A percentile compares a stretch with the other conserved stretches of the same genome.
phyloP scores from a whole-genome alignment of 2,888 invertebrate species.

The Selenia dentaria region DNA sequence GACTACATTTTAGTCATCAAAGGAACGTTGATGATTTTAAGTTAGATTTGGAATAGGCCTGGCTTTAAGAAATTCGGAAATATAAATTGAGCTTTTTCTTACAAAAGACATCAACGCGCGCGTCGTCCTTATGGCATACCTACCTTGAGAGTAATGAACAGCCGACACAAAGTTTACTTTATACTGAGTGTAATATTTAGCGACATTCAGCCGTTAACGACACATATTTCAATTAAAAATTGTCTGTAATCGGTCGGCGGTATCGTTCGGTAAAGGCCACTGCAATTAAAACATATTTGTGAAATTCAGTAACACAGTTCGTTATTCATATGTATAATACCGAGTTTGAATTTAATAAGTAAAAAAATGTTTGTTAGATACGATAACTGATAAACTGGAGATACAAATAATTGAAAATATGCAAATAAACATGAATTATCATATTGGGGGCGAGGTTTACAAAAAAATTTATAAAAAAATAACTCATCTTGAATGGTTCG shows the following conservation, averaged over 20 bases:
- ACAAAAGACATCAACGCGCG: conserved; percentile 23
- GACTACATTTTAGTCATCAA: too few relatives aligned
- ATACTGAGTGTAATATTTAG: conserved; percentile 40
- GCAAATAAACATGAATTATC: too few relatives aligned
- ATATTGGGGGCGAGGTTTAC: too few relatives aligned
- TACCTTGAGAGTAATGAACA: not conserved
- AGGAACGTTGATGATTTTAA: too few relatives aligned
- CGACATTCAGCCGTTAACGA: conserved; percentile 39
- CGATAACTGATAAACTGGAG: not conserved
- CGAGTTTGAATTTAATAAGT: conserved; percentile 39
- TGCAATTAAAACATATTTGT: conserved; percentile 59
- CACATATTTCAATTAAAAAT: conserved; percentile 54
- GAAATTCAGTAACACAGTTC: conserved; percentile 48
- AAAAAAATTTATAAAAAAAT: too few relatives aligned
- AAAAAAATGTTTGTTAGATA: not conserved
- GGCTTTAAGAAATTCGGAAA: too few relatives aligned
- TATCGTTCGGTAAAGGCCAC: conserved; percentile 43
- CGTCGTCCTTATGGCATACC: not conserved
- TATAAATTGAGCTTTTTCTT: too few relatives aligned
- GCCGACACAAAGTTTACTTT: conserved; percentile 11
- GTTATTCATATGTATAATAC: conserved; percentile 30
- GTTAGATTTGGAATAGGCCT: too few relatives aligned
- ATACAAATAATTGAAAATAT: too few relatives aligned
- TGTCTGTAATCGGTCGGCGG: conserved; percentile 48
- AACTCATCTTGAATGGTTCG: too few relatives aligned